Conservation (phyloP, 2,888 invertebrate genomes). For the Physocephala rufipes region DNA sequence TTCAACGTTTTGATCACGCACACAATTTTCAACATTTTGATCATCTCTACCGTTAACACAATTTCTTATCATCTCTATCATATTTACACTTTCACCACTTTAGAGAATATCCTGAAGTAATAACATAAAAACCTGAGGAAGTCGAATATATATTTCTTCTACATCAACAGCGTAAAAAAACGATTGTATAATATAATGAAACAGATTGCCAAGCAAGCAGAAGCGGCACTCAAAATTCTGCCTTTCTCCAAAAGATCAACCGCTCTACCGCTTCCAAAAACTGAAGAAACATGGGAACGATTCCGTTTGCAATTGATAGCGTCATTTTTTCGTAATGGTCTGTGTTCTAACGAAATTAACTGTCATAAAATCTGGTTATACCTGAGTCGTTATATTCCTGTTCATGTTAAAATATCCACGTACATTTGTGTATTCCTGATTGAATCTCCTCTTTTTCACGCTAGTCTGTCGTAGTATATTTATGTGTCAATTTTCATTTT, state of each 20-base stretch:
- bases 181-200: no score
- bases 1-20: no score
- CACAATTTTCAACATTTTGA: no score
- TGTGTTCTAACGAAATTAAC: not conserved
- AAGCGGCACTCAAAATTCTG: not conserved
- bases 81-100: no score
- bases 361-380: no score
- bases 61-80: no score
- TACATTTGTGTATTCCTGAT: not conserved
- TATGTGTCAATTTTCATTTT: not conserved
- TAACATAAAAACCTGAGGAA: no score
- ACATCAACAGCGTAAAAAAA: no score
- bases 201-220: no score
- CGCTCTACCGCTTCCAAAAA: not conserved
- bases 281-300: conserved; percentile 27
- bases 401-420: not conserved
- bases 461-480: not conserved
- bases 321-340: conserved; percentile 50
- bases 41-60: no score
- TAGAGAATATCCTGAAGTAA: no score
- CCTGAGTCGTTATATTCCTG: not conserved
- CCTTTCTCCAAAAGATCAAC: not conserved
- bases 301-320: conserved; percentile 59
- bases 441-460: not conserved
- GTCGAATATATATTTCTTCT: no score